Conservation (phyloP, 2,888 invertebrate species). For the Colostygia pectinataria region DNA sequence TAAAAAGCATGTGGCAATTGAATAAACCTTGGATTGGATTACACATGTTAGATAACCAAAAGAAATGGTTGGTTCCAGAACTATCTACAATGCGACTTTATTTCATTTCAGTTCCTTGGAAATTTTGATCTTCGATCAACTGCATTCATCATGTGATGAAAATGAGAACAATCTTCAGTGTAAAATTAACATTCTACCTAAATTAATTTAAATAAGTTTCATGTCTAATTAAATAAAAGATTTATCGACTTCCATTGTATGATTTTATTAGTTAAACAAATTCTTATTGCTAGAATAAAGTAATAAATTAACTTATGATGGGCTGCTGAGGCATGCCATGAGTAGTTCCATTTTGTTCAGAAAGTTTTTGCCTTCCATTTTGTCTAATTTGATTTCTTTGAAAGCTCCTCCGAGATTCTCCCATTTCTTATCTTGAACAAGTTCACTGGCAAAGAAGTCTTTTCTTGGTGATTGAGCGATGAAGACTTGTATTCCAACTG, state of each 20-base stretch:
- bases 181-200: constrained; percentile 80
- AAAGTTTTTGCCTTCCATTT: constrained; percentile 98
- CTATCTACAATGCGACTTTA: background rate
- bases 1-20: too few relatives aligned
- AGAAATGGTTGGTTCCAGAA: too few relatives aligned
- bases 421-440: constrained; percentile 96
- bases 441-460: constrained; percentile 93
- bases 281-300: constrained; percentile 40
- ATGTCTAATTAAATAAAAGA: constrained; percentile 61
- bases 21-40: too few relatives aligned
- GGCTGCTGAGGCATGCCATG: constrained; percentile 94
- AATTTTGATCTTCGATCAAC: constrained; percentile 58
- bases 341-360: constrained; percentile 97
- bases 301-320: constrained; percentile 66
- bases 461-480: constrained; percentile 94
- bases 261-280: constrained; percentile 35
- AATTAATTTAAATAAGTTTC: constrained; percentile 73
- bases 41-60: too few relatives aligned
- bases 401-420: constrained; percentile 96
- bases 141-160: constrained; percentile 58
- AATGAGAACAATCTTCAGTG: constrained; percentile 80
- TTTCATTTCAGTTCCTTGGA: constrained; percentile 70
- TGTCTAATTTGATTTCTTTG: constrained; percentile 93
- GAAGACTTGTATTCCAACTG: constrained; percentile 93
- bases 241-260: constrained; percentile 33